Evolutionary conservation across 1,140 invertebrate genomes (phyloP).

Genomic region (Drosophila ercepeae): DNA sequence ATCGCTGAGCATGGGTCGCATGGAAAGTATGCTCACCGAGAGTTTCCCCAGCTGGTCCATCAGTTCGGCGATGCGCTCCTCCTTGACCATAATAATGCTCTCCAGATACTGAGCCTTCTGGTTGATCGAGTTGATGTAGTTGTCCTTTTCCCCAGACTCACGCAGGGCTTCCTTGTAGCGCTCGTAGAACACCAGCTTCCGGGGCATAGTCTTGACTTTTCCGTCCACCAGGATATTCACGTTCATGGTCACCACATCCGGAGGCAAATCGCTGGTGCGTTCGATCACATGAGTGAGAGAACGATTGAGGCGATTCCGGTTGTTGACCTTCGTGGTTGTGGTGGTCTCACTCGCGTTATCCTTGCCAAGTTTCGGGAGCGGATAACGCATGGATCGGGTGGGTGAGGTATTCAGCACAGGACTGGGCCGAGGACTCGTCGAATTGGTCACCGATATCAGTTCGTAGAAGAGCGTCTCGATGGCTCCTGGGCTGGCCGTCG

Average conservation of each 20-base stretch:
- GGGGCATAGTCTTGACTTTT: constrained; percentile 58
- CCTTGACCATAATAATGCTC: constrained; percentile 85
- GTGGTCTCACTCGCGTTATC: neutral
- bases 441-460: constrained; percentile 59
- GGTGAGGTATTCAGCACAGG: neutral
- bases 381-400: neutral
- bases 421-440: constrained; percentile 3
- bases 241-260: constrained; percentile 13
- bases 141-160: constrained; percentile 83
- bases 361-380: neutral
- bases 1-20: constrained; percentile 2
- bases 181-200: constrained; percentile 85
- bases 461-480: constrained; percentile 87
- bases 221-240: constrained; percentile 19
- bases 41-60: constrained; percentile 50
- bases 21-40: constrained; percentile 52
- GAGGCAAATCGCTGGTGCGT: neutral
- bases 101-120: constrained; percentile 84
- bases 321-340: neutral
- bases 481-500: constrained; percentile 85
- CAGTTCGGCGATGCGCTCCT: constrained; percentile 85
- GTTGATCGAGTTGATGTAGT: constrained; percentile 27
- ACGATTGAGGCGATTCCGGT: neutral
- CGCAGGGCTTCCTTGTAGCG: constrained; percentile 83
- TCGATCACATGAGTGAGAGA: neutral